Percentiles rank a stretch among this genome's conserved stretches.
These are phyloP conservation scores for Oreochromis tanganicae DNA, from an alignment of 2,113 vertebrate species.

Conservation along the genomic window DNA sequence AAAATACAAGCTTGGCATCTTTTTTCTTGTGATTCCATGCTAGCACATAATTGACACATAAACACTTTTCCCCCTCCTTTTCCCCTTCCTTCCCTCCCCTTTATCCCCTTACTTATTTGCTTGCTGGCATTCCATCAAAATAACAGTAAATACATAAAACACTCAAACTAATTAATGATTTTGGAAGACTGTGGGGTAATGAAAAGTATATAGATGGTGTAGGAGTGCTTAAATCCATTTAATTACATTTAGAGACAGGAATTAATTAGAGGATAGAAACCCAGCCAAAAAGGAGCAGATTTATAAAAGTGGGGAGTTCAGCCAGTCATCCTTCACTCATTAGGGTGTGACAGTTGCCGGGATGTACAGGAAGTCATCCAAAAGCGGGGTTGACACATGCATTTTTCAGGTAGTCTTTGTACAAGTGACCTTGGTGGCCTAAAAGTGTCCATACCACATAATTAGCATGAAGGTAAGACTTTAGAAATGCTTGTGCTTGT, in stretches of 20 bases:
- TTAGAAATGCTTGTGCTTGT: neutral
- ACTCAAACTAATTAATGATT: conserved; percentile 67
- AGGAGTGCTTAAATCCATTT: conserved; percentile 65
- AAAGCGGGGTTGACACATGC: neutral
- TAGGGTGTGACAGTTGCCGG: conserved; percentile 10
- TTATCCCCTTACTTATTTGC: conserved; percentile 28
- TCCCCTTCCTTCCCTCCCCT: neutral
- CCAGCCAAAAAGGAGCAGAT: conserved; percentile 38
- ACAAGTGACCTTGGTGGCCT: neutral
- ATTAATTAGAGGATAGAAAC: conserved; percentile 57
- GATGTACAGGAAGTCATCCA: conserved; percentile 16
- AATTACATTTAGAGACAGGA: conserved; percentile 61
- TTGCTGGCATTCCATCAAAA: conserved; percentile 59
- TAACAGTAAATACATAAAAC: conserved; percentile 65
- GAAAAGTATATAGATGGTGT: conserved; percentile 62
- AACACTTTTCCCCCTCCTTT: neutral
- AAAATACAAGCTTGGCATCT: conserved; percentile 48
- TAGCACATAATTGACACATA: conserved; percentile 56
- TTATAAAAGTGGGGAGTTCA: conserved; percentile 33
- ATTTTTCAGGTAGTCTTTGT: conserved; percentile 3
- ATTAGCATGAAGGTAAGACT: neutral
- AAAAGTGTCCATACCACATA: neutral
- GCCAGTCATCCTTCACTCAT: conserved; percentile 46
- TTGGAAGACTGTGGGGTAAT: conserved; percentile 41
- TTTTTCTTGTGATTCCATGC: conserved; percentile 18